Evolutionary conservation across 1,140 invertebrate species (phyloP), one percentile per base, ranked within the genome.

Genomic region (Macrobrachium nipponense): DNA sequence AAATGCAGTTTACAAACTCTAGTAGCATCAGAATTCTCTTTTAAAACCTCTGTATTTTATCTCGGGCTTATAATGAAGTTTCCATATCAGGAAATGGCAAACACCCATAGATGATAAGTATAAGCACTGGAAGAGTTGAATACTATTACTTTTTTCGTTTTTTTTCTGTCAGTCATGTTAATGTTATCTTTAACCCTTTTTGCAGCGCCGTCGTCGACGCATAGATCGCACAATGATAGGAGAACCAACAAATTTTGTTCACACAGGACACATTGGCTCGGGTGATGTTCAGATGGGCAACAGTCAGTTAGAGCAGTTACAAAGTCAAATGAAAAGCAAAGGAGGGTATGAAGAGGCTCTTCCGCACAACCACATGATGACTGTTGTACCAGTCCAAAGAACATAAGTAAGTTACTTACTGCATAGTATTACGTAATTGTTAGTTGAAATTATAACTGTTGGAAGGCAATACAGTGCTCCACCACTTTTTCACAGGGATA

Each of bases 221-320:
- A 97, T 98, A 92, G 97, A 98, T 91, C 93, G 96, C 59, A 96
- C 96, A 64, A 97, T 97, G 96, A 98, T 98, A 90, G 95, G 97
- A 77, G 94, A 94, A 80, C 97, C 97, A 10, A 97, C 96, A 83
- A 96, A 98, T 91, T 98, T 98, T 91, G 94, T 96, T 87, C 97
- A 98, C 90, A 97, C 96, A n/a, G 96, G 94, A 79, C 96, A 97
- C 90, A 95, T 96, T 90, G 93, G 97, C n/a, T 96, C 96, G n/a
- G 95, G 95, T 36, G 97, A 98, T 91, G 93, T 96, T 75, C 80
- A 80, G 68, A 93, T 95, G 91, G 94, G 93, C 4, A 94, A 93
- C 81, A 94, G 95, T 68, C 93, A 96, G 89, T 92, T 96, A 80
- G 94, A 94, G 88, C 94, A 94, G 68, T 94, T 97, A 87, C 95